Conservation (phyloP, 1,140 invertebrate species). For the Sitobion miscanthi region DNA sequence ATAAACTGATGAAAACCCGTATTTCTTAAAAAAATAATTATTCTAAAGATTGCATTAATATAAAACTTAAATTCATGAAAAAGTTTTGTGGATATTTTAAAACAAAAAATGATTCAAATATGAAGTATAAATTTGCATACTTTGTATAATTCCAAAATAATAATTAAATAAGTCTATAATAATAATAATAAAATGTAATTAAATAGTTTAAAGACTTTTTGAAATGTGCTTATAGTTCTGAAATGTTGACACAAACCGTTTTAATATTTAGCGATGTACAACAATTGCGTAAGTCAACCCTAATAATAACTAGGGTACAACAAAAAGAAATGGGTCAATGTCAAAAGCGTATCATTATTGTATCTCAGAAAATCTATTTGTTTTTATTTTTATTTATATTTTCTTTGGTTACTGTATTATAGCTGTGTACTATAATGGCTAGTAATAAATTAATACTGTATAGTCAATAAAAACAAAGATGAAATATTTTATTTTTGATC, state of each 20-base stretch:
- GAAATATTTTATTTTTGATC: not conserved
- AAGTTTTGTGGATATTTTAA: not conserved
- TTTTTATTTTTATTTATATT: not conserved
- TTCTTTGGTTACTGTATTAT: not conserved
- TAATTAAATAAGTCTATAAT: not conserved
- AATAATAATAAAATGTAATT: not conserved
- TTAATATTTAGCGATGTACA: not conserved
- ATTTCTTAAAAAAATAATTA: not conserved
- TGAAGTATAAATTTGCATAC: not conserved
- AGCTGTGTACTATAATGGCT: not conserved
- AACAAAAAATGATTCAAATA: not conserved
- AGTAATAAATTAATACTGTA: not conserved
- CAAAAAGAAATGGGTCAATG: not conserved
- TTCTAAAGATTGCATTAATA: not conserved
- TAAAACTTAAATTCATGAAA: not conserved
- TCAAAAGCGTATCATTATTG: not conserved
- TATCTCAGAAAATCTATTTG: not conserved
- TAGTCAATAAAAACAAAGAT: not conserved
- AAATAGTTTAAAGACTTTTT: not conserved
- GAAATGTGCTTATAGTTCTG: not conserved
- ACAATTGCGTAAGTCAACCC: not conserved
- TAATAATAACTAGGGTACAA: constrained; percentile 1
- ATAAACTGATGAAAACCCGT: not conserved
- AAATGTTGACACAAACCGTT: not conserved
- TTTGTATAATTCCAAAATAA: not conserved